Evolutionary conservation across 2,888 invertebrate species (phyloP).

Genomic region (Dasysyrphus albostriatus): DNA sequence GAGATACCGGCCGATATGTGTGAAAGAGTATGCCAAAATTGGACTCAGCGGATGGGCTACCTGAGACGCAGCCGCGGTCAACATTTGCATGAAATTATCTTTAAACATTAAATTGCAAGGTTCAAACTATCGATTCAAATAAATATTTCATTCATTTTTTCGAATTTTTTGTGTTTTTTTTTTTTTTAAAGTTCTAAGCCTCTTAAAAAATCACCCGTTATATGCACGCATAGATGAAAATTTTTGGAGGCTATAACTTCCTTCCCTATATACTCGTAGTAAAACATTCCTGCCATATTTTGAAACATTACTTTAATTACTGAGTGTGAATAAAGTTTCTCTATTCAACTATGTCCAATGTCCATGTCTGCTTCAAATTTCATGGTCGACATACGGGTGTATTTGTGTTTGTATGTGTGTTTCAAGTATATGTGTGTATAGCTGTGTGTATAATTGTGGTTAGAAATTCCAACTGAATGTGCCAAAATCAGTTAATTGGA

Average conservation of each 20-base stretch:
- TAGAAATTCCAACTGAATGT: slow-evolving; percentile 60
- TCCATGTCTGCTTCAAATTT: slow-evolving; percentile 43
- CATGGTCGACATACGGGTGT: slow-evolving; percentile 26
- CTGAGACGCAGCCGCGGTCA: too few species aligned
- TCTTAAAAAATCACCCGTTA: too few species aligned
- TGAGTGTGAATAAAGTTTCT: slow-evolving; percentile 28
- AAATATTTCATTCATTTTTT: too few species aligned
- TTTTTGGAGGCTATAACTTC: slow-evolving; percentile 24
- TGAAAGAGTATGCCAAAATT: too few species aligned
- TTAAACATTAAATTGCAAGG: too few species aligned
- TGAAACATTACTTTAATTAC: slow-evolving; percentile 30
- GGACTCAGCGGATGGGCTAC: too few species aligned
- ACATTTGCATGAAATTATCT: too few species aligned
- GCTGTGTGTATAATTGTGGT: slow-evolving; percentile 62
- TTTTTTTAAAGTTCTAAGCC: too few species aligned
- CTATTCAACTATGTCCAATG: neutral
- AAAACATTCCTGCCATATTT: slow-evolving; percentile 15
- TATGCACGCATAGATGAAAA: neutral
- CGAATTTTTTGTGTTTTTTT: too few species aligned
- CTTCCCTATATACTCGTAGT: too few species aligned
- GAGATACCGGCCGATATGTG: too few species aligned
- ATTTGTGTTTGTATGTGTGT: neutral
- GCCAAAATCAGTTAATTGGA: slow-evolving; percentile 76
- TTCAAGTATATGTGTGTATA: neutral
- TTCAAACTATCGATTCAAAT: too few species aligned